Base-by-base conservation (phyloP, 92 coral and sea anemone species). In the Heteractis magnifica region DNA sequence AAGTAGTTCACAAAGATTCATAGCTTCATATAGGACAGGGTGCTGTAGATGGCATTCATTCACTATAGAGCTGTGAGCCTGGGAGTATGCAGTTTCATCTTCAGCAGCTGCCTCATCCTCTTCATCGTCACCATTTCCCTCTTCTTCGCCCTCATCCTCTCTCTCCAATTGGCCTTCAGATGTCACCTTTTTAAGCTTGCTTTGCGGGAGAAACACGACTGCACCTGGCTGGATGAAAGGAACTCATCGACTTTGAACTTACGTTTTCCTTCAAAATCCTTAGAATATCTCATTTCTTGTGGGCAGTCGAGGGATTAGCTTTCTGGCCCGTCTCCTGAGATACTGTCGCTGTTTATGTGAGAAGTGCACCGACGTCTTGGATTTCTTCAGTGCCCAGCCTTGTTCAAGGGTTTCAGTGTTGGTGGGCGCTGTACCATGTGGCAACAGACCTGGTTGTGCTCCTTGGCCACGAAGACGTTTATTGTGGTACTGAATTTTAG, bases 211-310 rank as follows among this genome's bases (percentile, higher is more conserved):
- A 77, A 77, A 21, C 23, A 74, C 6, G 78, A 74, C 78, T 86
- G 89, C 2, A 81, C 85, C 58, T 79, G 82, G n/a, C 71, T 49
- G 51, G 23, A 80, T 56, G 77, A 60, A 18, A 86, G 77, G 81
- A 86, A 86, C 75, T 86, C 89, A 16, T 80, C 85, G 44, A 79
- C 2, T 26, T 71, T 51, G 18, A 85, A 87, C 15, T 79, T 65
- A 50, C 90, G 77, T 19, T 49, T 77, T 55, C 82, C 86, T n/a
- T 13, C 71, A 23, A 73, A 71, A 77, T 82, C 87, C 78, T 51
- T 87, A 48, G 90, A 80, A n/a, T 77, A 82, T 77, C 78, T 11
- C 90, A 77, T 68, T 16, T 88, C 86, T 76, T 72, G 62, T 72
- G 72, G 9, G 79, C 85, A 20, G 71, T 60, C 13, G 56, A 71